Conservation (phyloP, 1,140 invertebrate genomes). For the Eriocheir sinensis region DNA sequence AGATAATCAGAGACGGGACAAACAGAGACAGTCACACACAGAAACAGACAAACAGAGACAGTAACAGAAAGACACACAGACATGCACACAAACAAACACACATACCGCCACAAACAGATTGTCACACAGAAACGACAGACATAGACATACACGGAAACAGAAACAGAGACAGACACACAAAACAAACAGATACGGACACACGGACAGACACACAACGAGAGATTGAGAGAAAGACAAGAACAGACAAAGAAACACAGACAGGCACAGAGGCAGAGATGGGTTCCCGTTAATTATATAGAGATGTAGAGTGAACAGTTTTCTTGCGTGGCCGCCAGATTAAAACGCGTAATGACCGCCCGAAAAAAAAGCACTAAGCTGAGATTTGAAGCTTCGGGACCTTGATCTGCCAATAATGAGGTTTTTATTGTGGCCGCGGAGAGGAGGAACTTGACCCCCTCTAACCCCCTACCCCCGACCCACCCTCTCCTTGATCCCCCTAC, state of each 20-base stretch:
- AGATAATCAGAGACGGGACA: too few species aligned
- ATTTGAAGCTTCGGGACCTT: conserved; percentile 49
- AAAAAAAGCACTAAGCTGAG: conserved; percentile 53
- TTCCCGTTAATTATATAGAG: conserved; percentile 9
- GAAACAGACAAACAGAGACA: too few species aligned
- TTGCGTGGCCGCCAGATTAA: conserved; percentile 53
- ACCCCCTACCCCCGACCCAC: too few species aligned
- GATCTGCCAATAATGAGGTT: conserved; percentile 67
- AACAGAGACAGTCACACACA: too few species aligned
- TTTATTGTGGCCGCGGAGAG: background rate
- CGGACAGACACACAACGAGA: background rate
- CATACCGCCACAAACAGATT: too few species aligned
- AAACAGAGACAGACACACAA: background rate
- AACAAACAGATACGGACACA: background rate
- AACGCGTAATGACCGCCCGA: conserved; percentile 62
- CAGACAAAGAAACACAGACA: background rate
- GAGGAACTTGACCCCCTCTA: too few species aligned
- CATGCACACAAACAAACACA: background rate
- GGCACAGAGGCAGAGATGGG: background rate
- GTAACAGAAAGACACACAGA: too few species aligned
- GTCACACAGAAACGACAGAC: too few species aligned
- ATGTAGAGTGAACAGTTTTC: conserved; percentile 25
- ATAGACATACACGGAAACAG: too few species aligned
- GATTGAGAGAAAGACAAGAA: background rate
- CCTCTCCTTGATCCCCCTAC: background rate